These are phyloP conservation scores for Helleia helle DNA, from an alignment of 2,888 invertebrate species.

Conservation along the genomic window DNA sequence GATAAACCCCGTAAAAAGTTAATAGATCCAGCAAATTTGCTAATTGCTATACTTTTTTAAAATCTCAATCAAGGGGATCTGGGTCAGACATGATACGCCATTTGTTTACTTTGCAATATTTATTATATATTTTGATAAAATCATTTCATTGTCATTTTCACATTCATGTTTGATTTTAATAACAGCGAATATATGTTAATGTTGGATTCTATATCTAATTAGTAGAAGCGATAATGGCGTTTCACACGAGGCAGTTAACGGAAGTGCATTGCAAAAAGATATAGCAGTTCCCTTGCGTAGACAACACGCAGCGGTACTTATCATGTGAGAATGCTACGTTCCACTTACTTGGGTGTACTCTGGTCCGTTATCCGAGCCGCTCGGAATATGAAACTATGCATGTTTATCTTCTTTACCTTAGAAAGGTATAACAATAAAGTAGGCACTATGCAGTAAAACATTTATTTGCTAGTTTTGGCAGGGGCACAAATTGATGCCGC, in stretches of 20 bases:
- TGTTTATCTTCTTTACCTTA: slow-evolving; percentile 30
- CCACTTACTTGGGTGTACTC: slow-evolving; percentile 40
- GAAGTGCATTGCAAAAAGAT: slow-evolving; percentile 46
- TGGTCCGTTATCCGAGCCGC: slow-evolving; percentile 36
- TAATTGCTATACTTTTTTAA: too few species aligned
- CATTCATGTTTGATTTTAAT: too few species aligned
- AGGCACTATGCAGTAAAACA: neutral
- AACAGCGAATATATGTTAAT: slow-evolving; percentile 2
- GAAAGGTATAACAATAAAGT: neutral
- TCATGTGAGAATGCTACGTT: slow-evolving; percentile 63
- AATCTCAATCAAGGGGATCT: too few species aligned
- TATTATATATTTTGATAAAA: too few species aligned
- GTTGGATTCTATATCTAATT: slow-evolving; percentile 12
- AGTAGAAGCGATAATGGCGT: slow-evolving; percentile 13
- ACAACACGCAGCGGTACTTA: slow-evolving; percentile 42
- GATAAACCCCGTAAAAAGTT: too few species aligned
- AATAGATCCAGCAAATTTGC: too few species aligned
- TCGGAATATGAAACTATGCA: slow-evolving; percentile 22
- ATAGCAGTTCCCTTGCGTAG: slow-evolving; percentile 42
- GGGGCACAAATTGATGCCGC: neutral
- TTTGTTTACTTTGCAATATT: too few species aligned
- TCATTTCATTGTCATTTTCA: too few species aligned
- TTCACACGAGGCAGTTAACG: slow-evolving; percentile 37
- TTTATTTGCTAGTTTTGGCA: neutral
- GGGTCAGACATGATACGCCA: too few species aligned